These are phyloP conservation scores for Coracias cyanogaster DNA, from an alignment of 2,797 vertebrate genomes.

Conservation along the genomic window DNA sequence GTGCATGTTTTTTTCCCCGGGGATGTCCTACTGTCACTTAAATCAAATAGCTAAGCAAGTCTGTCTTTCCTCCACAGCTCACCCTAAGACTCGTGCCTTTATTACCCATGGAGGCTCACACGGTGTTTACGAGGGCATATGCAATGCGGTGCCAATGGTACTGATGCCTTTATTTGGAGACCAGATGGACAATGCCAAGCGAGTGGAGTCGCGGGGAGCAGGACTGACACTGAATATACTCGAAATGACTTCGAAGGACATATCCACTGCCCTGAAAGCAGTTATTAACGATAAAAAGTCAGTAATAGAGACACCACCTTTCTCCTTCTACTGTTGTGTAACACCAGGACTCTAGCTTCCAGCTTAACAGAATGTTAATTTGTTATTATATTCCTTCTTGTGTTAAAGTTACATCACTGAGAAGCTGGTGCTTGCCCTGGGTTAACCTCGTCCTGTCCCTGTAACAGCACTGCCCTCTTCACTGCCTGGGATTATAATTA, in stretches of 20 bases:
- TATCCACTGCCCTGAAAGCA: conserved; percentile 82
- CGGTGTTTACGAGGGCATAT: conserved; percentile 91
- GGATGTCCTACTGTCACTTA: neutral
- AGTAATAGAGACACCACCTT: conserved; percentile 27
- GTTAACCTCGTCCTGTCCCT: neutral
- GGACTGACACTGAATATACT: conserved; percentile 85
- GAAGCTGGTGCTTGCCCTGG: neutral
- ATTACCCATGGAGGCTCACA: conserved; percentile 93
- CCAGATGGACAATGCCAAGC: conserved; percentile 89
- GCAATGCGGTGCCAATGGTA: conserved; percentile 91
- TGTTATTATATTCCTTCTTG: neutral
- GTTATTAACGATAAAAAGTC: conserved; percentile 89
- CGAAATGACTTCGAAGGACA: conserved; percentile 81
- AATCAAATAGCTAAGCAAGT: neutral
- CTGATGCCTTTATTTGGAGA: conserved; percentile 89
- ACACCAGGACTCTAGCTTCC: neutral
- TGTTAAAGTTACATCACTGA: neutral
- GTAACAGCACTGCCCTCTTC: neutral
- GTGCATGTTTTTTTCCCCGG: neutral
- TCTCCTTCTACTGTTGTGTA: neutral
- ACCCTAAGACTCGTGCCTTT: conserved; percentile 89
- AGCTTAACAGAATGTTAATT: neutral
- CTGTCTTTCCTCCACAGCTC: conserved; percentile 67
- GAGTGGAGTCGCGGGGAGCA: conserved; percentile 81
- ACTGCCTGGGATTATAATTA: neutral